A percentile compares a stretch with the other conserved stretches of the same genome.
These are phyloP conservation scores for Catharus bicknelli DNA, from an alignment of 2,113 vertebrate species.

Conservation along the genomic window DNA sequence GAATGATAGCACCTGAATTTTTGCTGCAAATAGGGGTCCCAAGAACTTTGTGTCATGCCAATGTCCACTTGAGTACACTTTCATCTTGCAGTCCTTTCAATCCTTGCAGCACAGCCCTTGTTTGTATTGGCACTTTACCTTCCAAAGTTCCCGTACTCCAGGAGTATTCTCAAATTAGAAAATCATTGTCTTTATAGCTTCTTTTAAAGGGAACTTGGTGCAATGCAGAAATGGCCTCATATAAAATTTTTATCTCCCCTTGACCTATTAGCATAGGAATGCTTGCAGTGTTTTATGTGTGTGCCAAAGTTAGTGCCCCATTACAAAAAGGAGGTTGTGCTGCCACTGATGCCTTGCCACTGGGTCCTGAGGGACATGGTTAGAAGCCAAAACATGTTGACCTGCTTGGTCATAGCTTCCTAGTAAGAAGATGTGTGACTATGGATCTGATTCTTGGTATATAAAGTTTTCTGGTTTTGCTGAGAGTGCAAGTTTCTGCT, in stretches of 20 bases:
- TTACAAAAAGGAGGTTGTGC: not conserved
- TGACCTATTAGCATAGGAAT: constrained; percentile 43
- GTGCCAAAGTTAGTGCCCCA: not conserved
- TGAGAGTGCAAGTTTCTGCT: constrained; percentile 19
- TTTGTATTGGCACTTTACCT: not conserved
- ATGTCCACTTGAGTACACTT: not conserved
- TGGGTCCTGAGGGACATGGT: not conserved
- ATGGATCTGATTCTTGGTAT: not conserved
- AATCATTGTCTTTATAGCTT: not conserved
- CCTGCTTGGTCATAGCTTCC: constrained; percentile 12
- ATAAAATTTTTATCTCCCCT: not conserved
- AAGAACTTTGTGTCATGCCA: not conserved
- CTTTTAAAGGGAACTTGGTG: not conserved
- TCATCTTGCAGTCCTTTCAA: not conserved
- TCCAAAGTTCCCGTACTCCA: not conserved
- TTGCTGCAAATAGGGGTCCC: not conserved
- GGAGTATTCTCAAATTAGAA: not conserved
- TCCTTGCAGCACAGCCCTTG: not conserved
- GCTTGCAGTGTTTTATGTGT: constrained; percentile 12
- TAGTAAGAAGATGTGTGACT: not conserved
- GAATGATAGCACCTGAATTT: not conserved
- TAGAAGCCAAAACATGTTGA: not conserved
- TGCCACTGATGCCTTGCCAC: not conserved
- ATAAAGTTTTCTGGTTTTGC: constrained; percentile 29
- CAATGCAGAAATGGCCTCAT: not conserved